Percentiles rank a stretch among this genome's conserved stretches.
Conservation (phyloP, 2,888 invertebrate genomes). For the Parascotia fuliginaria region DNA sequence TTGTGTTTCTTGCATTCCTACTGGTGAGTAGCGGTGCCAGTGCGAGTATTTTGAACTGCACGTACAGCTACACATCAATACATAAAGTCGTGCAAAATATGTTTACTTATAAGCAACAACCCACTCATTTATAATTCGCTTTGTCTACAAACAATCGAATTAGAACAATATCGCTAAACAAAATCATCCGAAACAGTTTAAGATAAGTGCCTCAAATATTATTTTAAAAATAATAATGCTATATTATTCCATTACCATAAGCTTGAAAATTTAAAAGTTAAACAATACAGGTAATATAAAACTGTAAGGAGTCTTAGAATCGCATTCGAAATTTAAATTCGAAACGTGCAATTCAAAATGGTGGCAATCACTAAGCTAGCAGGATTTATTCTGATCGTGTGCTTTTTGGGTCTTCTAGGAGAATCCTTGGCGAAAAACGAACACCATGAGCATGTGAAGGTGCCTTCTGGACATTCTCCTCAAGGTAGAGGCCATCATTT, state of each 20-base stretch:
- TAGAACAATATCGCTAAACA: neutral
- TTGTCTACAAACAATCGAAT: neutral
- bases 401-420: slow-evolving; percentile 44
- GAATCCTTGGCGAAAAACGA: slow-evolving; percentile 34
- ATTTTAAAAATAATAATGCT: neutral
- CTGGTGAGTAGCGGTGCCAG: no score
- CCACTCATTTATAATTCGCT: neutral
- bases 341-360: slow-evolving; percentile 48
- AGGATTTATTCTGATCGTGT: slow-evolving; percentile 51
- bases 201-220: neutral
- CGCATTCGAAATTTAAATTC: slow-evolving; percentile 13
- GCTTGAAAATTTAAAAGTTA: slow-evolving; percentile 33
- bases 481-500: slow-evolving; percentile 46
- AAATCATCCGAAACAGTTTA: neutral
- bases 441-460: neutral
- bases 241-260: neutral
- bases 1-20: no score
- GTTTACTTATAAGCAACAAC: neutral
- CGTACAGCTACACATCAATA: no score
- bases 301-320: neutral
- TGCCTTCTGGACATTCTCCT: slow-evolving; percentile 2
- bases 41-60: no score
- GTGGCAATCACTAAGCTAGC: slow-evolving; percentile 52
- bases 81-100: neutral
- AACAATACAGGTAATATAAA: slow-evolving; percentile 19